A percentile compares a stretch with the other conserved stretches of the same genome.
phyloP scores from a whole-genome alignment of 2,797 vertebrate genomes.

The Eospalax fontanierii region DNA sequence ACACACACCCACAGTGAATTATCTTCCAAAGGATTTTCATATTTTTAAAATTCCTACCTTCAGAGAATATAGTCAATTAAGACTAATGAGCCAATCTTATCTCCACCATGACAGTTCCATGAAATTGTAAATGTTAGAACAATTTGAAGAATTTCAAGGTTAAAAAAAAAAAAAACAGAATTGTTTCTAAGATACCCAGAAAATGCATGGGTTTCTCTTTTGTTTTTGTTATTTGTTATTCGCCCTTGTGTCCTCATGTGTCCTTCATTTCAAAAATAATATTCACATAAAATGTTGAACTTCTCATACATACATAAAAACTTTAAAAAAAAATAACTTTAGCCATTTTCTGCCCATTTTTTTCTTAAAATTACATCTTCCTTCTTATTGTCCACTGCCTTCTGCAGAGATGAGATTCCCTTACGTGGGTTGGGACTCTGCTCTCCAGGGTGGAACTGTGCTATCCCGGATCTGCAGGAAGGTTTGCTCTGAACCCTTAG shows the following conservation, averaged over 20 bases:
- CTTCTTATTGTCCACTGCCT: not conserved
- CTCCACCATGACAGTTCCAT: not conserved
- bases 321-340: slow-evolving; percentile 31
- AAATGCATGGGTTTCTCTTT: not conserved
- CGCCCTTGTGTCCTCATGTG: not conserved
- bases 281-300: slow-evolving; percentile 38
- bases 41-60: slow-evolving; percentile 59
- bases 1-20: not conserved
- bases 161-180: too few species aligned
- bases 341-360: slow-evolving; percentile 1
- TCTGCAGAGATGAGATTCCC: not conserved
- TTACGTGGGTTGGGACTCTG: not conserved
- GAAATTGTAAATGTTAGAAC: slow-evolving; percentile 14
- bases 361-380: not conserved
- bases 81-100: not conserved
- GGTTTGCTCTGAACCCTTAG: not conserved
- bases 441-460: not conserved
- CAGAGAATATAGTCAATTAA: slow-evolving; percentile 33
- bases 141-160: slow-evolving; percentile 52
- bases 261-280: slow-evolving; percentile 58
- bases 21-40: slow-evolving; percentile 48
- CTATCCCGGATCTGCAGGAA: not conserved
- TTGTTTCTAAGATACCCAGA: not conserved
- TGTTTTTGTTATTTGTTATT: slow-evolving; percentile 12
- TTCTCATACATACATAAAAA: not conserved